These are phyloP conservation scores for Notolepis coatsorum DNA, from an alignment of 2,797 vertebrate genomes.

Conservation along the genomic window DNA sequence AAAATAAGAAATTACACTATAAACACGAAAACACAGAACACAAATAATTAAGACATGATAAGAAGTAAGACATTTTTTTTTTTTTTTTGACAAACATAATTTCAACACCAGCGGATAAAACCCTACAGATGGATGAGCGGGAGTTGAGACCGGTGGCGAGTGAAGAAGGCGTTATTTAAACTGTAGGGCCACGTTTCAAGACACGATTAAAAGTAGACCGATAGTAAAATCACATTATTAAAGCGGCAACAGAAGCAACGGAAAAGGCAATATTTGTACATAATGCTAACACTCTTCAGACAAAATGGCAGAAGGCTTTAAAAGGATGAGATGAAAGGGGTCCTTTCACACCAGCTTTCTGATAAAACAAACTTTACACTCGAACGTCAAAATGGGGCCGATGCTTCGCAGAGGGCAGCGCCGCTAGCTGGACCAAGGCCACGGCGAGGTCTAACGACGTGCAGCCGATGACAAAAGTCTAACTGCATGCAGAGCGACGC, in stretches of 20 bases:
- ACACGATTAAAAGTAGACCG: slow-evolving; percentile 16
- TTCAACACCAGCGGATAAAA: slow-evolving; percentile 23
- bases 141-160: background rate
- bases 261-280: slow-evolving; percentile 9
- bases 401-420: too few species aligned
- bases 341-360: slow-evolving; percentile 25
- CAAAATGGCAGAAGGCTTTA: slow-evolving; percentile 1
- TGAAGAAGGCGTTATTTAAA: slow-evolving; percentile 20
- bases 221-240: slow-evolving; percentile 17
- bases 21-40: slow-evolving; percentile 37
- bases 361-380: too few species aligned
- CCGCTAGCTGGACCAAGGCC: too few species aligned
- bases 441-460: too few species aligned
- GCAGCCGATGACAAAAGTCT: too few species aligned
- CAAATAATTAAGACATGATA: too few species aligned
- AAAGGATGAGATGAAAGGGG: slow-evolving; percentile 10
- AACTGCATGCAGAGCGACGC: too few species aligned
- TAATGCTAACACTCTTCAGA: slow-evolving; percentile 1
- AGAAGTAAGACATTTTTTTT: slow-evolving; percentile 2
- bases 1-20: slow-evolving; percentile 47
- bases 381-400: too few species aligned
- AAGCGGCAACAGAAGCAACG: slow-evolving; percentile 24
- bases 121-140: background rate
- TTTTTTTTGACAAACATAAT: slow-evolving; percentile 27
- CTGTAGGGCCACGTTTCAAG: background rate